Conservation (phyloP, 2,888 invertebrate species). For the Meliscaeva auricollis region DNA sequence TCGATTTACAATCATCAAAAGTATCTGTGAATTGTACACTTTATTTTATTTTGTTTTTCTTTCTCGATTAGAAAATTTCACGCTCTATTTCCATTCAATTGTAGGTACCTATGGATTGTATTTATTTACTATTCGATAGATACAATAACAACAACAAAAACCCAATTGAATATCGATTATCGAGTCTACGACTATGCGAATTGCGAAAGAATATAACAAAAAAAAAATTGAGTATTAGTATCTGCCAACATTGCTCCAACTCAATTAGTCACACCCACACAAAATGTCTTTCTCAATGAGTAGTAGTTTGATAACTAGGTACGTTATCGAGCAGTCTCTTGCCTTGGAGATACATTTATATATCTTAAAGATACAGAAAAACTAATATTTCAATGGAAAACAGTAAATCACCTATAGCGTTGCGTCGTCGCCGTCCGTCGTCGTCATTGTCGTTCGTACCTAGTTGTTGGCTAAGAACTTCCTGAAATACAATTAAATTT, state of each 20-base stretch:
- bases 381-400: constrained; percentile 20
- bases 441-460: not conserved
- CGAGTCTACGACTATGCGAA: constrained; percentile 3
- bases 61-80: constrained; percentile 59
- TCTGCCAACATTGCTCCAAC: constrained; percentile 62
- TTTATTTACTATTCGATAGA: not conserved
- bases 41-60: constrained; percentile 9
- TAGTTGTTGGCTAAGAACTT: constrained; percentile 20
- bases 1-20: constrained; percentile 37
- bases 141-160: constrained; percentile 5
- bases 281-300: constrained; percentile 39
- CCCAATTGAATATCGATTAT: constrained; percentile 34
- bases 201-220: constrained; percentile 10
- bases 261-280: constrained; percentile 74
- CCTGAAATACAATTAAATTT: constrained; percentile 44
- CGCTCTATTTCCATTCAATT: constrained; percentile 73
- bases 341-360: not conserved
- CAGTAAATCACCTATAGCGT: constrained; percentile 31
- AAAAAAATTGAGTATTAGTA: constrained; percentile 38
- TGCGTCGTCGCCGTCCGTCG: not conserved
- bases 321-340: constrained; percentile 20
- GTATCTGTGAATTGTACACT: constrained; percentile 34
- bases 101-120: constrained; percentile 27
- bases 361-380: constrained; percentile 31
- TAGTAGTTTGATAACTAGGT: constrained; percentile 58